Conservation (phyloP, 2,888 invertebrate species). For the Acrobasis repandana region DNA sequence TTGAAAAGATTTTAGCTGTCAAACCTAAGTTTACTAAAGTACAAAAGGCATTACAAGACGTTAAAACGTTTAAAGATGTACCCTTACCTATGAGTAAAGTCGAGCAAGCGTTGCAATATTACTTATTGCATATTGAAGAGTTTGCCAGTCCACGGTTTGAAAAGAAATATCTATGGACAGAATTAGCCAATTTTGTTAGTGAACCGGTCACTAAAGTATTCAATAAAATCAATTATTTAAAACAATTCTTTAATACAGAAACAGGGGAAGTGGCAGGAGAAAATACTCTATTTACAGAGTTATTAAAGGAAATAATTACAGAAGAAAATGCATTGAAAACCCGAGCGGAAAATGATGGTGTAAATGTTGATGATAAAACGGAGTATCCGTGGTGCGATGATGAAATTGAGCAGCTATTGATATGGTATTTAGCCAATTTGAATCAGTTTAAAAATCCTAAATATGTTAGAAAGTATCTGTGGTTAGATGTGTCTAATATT, state of each 20-base stretch:
- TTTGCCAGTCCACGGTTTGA: conserved; percentile 67
- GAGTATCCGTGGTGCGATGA: conserved; percentile 60
- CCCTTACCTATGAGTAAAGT: conserved; percentile 55
- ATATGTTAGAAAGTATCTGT: conserved; percentile 64
- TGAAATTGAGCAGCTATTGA: conserved; percentile 58
- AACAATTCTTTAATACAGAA: conserved; percentile 52
- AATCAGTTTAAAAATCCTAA: conserved; percentile 76
- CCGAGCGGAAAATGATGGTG: conserved; percentile 43
- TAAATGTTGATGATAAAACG: conserved; percentile 39
- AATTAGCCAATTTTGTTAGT: conserved; percentile 54
- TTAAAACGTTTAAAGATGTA: conserved; percentile 54
- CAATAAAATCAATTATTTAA: conserved; percentile 68
- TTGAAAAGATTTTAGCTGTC: conserved; percentile 55
- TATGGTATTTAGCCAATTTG: conserved; percentile 70
- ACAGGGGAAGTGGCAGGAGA: conserved; percentile 42
- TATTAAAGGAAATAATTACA: conserved; percentile 53
- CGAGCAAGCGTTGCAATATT: conserved; percentile 56
- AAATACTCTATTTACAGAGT: conserved; percentile 40
- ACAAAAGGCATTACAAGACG: conserved; percentile 44
- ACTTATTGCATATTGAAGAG: conserved; percentile 65
- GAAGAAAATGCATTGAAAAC: conserved; percentile 54
- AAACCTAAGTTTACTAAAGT: conserved; percentile 57
- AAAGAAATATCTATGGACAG: conserved; percentile 67
- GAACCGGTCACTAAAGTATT: conserved; percentile 60
- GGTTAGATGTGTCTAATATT: conserved; percentile 65